Evolutionary conservation across 2,113 vertebrate species (phyloP).

Genomic region (Oostethus manadensis): DNA sequence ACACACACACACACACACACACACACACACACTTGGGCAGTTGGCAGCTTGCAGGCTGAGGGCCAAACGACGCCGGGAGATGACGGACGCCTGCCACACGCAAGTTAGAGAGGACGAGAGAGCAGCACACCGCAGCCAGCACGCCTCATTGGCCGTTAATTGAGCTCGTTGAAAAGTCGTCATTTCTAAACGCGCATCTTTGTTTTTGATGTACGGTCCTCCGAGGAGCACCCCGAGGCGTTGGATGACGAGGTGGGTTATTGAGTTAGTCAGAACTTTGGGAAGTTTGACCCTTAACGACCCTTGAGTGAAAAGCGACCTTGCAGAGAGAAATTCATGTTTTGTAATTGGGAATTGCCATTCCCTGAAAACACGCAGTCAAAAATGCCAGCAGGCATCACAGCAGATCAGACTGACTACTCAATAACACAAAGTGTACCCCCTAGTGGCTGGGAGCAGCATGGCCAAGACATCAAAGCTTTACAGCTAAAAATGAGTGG

Average conservation of each 20-base stretch:
- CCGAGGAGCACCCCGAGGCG: constrained; percentile 5
- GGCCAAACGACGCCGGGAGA: constrained; percentile 43
- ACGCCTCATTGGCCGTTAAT: constrained; percentile 24
- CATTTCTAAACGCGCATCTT: constrained; percentile 24
- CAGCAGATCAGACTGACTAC: no score
- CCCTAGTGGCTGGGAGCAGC: no score
- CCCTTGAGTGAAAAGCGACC: constrained; percentile 7
- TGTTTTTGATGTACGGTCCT: constrained; percentile 15
- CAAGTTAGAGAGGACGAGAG: constrained; percentile 9
- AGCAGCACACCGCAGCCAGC: neutral
- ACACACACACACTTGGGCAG: constrained; percentile 37
- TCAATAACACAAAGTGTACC: no score
- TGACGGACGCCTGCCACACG: constrained; percentile 47
- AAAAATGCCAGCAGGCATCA: no score
- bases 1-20: neutral
- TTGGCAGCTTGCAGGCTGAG: constrained; percentile 50
- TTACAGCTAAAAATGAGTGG: no score
- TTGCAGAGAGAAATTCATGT: constrained; percentile 3
- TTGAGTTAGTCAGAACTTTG: constrained; percentile 13
- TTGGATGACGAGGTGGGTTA: constrained; percentile 7
- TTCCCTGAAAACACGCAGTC: no score
- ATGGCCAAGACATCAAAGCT: no score
- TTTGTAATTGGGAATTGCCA: neutral
- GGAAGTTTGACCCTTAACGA: constrained; percentile 16
- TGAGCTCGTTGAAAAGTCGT: constrained; percentile 5